Evolutionary conservation across 2,113 vertebrate species (phyloP).

Genomic region (Anser cygnoides): DNA sequence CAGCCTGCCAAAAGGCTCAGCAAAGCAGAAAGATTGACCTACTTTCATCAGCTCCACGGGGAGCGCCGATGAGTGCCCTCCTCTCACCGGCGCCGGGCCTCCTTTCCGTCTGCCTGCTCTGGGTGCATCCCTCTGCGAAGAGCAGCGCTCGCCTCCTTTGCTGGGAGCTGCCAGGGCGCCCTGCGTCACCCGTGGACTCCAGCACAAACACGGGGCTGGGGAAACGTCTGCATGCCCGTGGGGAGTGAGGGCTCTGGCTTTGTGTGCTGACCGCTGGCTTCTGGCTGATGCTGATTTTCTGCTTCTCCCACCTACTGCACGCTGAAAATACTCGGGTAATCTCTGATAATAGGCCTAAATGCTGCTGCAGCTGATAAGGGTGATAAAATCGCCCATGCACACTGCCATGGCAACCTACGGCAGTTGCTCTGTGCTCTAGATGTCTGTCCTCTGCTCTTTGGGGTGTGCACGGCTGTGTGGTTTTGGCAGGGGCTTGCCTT

Average conservation of each 20-base stretch:
- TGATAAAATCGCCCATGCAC: conserved; percentile 24
- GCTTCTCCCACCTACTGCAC: background rate
- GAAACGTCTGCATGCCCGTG: fast-evolving
- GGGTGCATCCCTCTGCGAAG: background rate
- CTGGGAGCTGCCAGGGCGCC: background rate
- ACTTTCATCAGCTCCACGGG: conserved; percentile 39
- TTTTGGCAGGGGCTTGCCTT: background rate
- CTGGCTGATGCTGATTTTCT: conserved; percentile 1
- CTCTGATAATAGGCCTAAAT: conserved; percentile 5
- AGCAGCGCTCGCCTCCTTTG: background rate
- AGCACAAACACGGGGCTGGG: fast-evolving
- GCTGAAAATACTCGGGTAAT: background rate
- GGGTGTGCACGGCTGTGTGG: fast-evolving
- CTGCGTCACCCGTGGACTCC: background rate
- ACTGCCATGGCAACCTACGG: conserved; percentile 2
- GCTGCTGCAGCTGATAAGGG: conserved; percentile 32
- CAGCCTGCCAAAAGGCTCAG: conserved; percentile 57
- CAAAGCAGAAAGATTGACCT: conserved; percentile 75
- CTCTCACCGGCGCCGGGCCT: background rate
- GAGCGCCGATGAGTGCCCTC: background rate
- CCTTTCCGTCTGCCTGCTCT: background rate
- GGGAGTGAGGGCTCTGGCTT: background rate
- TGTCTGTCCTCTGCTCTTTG: background rate
- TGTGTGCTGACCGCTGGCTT: background rate
- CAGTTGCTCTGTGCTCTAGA: background rate